These are phyloP conservation scores for Anthonomus grandis DNA, from an alignment of 1,140 invertebrate genomes.

Conservation along the genomic window DNA sequence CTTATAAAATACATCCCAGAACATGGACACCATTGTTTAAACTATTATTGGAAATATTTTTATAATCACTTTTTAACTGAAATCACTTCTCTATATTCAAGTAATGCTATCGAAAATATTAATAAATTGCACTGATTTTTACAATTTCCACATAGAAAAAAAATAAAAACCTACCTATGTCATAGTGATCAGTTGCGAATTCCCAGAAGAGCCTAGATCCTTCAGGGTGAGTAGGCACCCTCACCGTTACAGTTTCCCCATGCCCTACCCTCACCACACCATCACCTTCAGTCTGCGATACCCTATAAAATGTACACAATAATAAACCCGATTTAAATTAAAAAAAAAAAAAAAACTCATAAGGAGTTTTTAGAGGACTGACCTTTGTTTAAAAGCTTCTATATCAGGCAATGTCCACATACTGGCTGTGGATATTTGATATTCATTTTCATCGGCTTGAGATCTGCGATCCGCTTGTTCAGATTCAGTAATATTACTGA, in stretches of 20 bases:
- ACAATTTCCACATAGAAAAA: no score
- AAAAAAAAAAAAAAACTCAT: not conserved
- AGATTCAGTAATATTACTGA: not conserved
- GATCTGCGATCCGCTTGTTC: conserved; percentile 10
- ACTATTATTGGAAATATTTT: no score
- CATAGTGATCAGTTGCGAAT: conserved; percentile 97
- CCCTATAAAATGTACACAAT: conserved; percentile 46
- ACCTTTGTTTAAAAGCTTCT: conserved; percentile 81
- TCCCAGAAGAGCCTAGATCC: conserved; percentile 98
- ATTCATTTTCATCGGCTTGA: conserved; percentile 26
- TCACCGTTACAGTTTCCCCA: conserved; percentile 95
- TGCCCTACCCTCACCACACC: conserved; percentile 94
- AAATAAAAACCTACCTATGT: conserved; percentile 71
- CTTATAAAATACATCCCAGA: no score
- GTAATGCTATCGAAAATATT: no score
- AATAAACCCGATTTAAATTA: not conserved
- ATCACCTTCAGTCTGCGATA: conserved; percentile 85
- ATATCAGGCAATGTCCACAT: conserved; percentile 95
- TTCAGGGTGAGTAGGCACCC: conserved; percentile 95
- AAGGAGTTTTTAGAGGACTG: not conserved
- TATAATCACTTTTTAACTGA: no score
- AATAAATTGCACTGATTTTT: no score
- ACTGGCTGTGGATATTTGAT: conserved; percentile 53
- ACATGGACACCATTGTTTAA: no score
- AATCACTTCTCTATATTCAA: no score